Percentiles rank a stretch among this genome's conserved stretches.
Conservation (phyloP, 37 sponge, comb jelly and placozoan genomes). For the Theonella swinhoei region DNA sequence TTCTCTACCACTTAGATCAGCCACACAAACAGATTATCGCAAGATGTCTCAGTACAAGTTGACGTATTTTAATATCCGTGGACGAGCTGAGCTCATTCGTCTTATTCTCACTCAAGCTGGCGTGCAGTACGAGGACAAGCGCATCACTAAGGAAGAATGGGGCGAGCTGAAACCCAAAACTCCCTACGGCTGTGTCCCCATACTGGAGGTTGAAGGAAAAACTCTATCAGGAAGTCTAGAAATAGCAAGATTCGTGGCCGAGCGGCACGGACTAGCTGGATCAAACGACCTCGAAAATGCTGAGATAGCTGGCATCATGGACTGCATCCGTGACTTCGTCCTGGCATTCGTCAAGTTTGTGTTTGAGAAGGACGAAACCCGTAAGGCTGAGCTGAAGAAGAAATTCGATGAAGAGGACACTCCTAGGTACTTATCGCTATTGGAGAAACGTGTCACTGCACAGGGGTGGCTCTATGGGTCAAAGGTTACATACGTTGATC, state of each 20-base stretch:
- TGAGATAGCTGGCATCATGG: constrained; percentile 49
- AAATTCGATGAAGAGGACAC: constrained; percentile 7
- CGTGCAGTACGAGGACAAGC: constrained; percentile 40
- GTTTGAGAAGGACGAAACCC: constrained; percentile 52
- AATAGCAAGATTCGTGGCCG: constrained; percentile 52
- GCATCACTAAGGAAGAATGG: constrained; percentile 35
- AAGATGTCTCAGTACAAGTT: constrained; percentile 57
- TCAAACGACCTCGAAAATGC: constrained; percentile 64
- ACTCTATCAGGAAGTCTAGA: constrained; percentile 31
- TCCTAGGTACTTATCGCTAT: constrained; percentile 4
- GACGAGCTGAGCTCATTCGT: constrained; percentile 46
- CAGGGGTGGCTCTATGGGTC: constrained; percentile 43
- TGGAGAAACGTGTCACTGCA: constrained; percentile 16
- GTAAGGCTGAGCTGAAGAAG: constrained; percentile 39
- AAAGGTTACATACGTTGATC: constrained; percentile 47
- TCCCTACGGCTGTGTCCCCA: constrained; percentile 56
- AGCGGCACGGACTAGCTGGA: constrained; percentile 66
- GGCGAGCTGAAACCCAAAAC: constrained; percentile 18
- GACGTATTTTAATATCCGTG: constrained; percentile 44
- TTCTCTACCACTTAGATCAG: too few species aligned
- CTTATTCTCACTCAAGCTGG: constrained; percentile 53
- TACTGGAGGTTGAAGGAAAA: constrained; percentile 62
- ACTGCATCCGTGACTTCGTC: constrained; percentile 36
- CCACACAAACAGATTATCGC: too few species aligned
- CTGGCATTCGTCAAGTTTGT: neutral